phyloP scores from a whole-genome alignment of 2,113 vertebrate species.

The Neomonachus schauinslandi region DNA sequence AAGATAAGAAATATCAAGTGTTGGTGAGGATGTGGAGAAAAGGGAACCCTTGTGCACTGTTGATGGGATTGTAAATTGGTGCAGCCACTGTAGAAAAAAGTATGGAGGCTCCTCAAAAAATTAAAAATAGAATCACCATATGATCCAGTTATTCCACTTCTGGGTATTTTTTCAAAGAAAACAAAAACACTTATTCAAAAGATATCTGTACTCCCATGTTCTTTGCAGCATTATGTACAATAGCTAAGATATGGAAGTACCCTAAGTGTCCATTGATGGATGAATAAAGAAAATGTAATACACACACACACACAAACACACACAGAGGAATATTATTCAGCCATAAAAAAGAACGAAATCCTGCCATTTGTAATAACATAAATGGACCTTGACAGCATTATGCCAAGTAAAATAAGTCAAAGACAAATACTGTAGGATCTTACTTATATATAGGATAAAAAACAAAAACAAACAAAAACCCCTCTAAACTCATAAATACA shows the following conservation, averaged over 20 bases:
- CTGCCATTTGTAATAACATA: background rate
- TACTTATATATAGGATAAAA: background rate
- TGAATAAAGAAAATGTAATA: background rate
- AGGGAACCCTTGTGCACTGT: background rate
- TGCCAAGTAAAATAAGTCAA: background rate
- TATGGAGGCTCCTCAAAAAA: background rate
- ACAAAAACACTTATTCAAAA: background rate
- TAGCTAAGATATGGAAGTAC: background rate
- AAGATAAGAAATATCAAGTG: background rate
- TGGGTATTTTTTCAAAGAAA: background rate
- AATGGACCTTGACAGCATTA: background rate
- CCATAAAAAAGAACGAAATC: background rate
- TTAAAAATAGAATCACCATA: background rate
- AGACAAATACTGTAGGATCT: background rate
- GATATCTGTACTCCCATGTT: background rate
- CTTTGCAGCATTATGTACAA: background rate
- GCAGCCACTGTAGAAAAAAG: background rate
- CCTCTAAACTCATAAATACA: background rate
- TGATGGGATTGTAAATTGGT: background rate
- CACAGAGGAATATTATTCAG: background rate
- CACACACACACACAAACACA: background rate
- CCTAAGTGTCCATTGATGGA: background rate
- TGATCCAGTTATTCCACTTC: background rate
- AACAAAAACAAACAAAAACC: background rate
- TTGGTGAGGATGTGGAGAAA: background rate